Percentiles rank a stretch among this genome's conserved stretches.
phyloP scores from a whole-genome alignment of 2,113 vertebrate species.

The Corythornis cristatus region DNA sequence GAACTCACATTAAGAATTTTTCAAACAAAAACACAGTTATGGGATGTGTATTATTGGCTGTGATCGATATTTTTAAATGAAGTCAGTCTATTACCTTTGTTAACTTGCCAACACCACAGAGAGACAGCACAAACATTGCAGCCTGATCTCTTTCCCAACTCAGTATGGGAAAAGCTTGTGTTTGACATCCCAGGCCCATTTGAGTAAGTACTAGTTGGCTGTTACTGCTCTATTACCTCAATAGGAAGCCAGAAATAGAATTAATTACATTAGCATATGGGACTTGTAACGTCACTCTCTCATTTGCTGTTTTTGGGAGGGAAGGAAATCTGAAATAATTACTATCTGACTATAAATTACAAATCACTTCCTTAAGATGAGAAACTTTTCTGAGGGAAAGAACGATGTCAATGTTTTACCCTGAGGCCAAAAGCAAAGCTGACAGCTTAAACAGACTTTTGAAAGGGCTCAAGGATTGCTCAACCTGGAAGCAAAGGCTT shows the following conservation, averaged over 20 bases:
- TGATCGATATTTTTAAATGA: background rate
- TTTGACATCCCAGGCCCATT: slow-evolving; percentile 6
- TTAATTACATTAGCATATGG: slow-evolving; percentile 41
- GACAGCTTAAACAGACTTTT: slow-evolving; percentile 58
- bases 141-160: background rate
- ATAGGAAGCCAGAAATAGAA: slow-evolving; percentile 54
- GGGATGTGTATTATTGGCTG: background rate
- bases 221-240: slow-evolving; percentile 13
- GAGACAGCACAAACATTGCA: background rate
- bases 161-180: slow-evolving; percentile 17
- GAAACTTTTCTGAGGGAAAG: slow-evolving; percentile 2
- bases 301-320: background rate
- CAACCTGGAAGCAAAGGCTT: slow-evolving; percentile 54
- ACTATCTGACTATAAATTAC: slow-evolving; percentile 39
- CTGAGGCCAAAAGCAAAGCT: slow-evolving; percentile 41
- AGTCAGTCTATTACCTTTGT: background rate
- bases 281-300: slow-evolving; percentile 9
- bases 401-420: slow-evolving; percentile 1
- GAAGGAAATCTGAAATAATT: slow-evolving; percentile 62
- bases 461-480: slow-evolving; percentile 41
- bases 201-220: slow-evolving; percentile 1
- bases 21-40: background rate
- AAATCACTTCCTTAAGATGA: slow-evolving; percentile 24
- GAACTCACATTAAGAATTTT: background rate
- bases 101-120: background rate